phyloP scores from a whole-genome alignment of 2,888 invertebrate species.

The Drosophila subsilvestris region DNA sequence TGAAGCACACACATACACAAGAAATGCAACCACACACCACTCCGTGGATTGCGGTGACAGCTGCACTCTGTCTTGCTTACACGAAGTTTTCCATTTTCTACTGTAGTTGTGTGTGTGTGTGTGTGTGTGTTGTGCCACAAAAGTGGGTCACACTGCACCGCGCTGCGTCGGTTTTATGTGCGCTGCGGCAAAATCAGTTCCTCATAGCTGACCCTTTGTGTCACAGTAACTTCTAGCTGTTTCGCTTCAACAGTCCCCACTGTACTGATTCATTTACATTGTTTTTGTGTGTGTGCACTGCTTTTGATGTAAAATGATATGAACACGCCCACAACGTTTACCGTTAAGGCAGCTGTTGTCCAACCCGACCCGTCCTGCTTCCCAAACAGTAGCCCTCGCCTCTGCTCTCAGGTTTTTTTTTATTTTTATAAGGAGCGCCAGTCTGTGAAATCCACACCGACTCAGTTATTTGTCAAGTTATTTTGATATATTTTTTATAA shows the following conservation, averaged over 20 bases:
- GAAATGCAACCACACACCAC: constrained; percentile 27
- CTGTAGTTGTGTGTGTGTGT: constrained; percentile 19
- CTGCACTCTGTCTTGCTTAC: constrained; percentile 58
- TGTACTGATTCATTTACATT: background rate
- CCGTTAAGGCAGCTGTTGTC: background rate
- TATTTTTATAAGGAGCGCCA: background rate
- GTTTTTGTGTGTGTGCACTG: background rate
- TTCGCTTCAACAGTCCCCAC: background rate
- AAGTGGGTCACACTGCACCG: constrained; percentile 73
- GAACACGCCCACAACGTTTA: constrained; percentile 2
- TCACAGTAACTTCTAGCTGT: constrained; percentile 10
- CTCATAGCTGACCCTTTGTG: constrained; percentile 26
- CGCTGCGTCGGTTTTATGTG: constrained; percentile 57
- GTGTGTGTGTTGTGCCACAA: constrained; percentile 30
- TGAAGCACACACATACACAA: constrained; percentile 13
- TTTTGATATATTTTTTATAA: background rate
- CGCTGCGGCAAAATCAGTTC: constrained; percentile 57
- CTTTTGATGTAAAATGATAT: background rate
- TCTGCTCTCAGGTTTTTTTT: constrained; percentile 12
- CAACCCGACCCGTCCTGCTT: no score
- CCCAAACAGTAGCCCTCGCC: background rate
- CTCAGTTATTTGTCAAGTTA: background rate
- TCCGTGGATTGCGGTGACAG: constrained; percentile 45
- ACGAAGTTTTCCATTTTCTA: constrained; percentile 59
- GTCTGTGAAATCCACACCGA: background rate